Evolutionary conservation across 2,797 vertebrate species (phyloP).

Genomic region (Coendou prehensilis): DNA sequence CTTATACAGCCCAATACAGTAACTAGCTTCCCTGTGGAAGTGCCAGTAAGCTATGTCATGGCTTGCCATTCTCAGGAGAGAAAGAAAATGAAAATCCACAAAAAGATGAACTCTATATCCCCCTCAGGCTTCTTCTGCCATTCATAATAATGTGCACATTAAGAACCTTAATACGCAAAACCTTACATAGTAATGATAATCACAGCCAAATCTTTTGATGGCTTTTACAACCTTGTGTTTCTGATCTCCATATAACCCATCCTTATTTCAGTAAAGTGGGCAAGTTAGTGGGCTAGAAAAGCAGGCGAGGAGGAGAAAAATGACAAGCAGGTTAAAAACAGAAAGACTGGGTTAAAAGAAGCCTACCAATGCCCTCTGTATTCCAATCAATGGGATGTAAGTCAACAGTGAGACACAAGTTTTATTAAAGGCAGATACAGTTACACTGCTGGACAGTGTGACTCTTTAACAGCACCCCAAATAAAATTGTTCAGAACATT

Average conservation of each 20-base stretch:
- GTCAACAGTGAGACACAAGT: background rate
- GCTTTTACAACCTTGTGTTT: slow-evolving; percentile 27
- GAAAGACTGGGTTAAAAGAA: slow-evolving; percentile 29
- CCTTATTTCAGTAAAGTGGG: slow-evolving; percentile 47
- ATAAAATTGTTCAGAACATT: slow-evolving; percentile 53
- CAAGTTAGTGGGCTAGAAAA: slow-evolving; percentile 63
- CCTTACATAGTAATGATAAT: slow-evolving; percentile 47
- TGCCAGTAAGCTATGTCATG: background rate
- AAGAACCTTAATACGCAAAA: slow-evolving; percentile 45
- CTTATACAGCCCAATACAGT: background rate
- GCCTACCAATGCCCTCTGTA: background rate
- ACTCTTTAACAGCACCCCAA: slow-evolving; percentile 36
- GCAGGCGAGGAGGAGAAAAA: slow-evolving; percentile 39
- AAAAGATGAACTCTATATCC: background rate
- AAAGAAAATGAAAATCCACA: slow-evolving; percentile 56
- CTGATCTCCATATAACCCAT: background rate
- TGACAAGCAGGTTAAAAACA: background rate
- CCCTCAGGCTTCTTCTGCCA: background rate
- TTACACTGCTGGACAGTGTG: background rate
- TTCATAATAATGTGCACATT: slow-evolving; percentile 22
- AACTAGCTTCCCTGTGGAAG: slow-evolving; percentile 27
- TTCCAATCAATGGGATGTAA: slow-evolving; percentile 24
- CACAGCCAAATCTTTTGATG: slow-evolving; percentile 51
- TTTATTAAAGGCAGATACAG: slow-evolving; percentile 30
- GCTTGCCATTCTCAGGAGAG: background rate